These are phyloP conservation scores for Champsocephalus gunnari DNA, from an alignment of 2,797 vertebrate genomes.

Conservation along the genomic window DNA sequence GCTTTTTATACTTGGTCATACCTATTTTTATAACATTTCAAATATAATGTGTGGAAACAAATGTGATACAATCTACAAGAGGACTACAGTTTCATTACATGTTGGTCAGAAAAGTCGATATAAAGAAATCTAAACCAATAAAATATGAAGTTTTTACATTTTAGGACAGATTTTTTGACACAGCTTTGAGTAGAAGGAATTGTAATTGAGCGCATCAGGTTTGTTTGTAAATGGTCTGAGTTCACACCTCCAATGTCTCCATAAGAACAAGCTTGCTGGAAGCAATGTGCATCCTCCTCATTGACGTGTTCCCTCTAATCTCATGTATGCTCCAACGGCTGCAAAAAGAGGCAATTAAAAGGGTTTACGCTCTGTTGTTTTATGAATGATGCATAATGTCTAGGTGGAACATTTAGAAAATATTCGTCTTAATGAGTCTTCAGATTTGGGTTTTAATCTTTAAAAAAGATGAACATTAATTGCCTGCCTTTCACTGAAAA, in stretches of 20 bases:
- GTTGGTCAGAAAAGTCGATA: neutral
- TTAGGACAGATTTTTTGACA: neutral
- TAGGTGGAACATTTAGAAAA: neutral
- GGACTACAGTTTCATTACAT: neutral
- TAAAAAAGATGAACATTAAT: neutral
- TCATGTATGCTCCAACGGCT: conserved; percentile 3
- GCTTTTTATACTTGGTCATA: neutral
- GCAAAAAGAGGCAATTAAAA: conserved; percentile 10
- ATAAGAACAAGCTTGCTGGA: neutral
- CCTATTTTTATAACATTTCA: neutral
- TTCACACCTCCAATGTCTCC: neutral
- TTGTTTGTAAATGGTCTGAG: neutral
- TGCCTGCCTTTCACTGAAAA: neutral
- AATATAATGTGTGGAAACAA: neutral
- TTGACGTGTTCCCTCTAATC: neutral
- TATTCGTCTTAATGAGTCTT: neutral
- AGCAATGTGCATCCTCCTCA: neutral
- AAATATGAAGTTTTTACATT: neutral
- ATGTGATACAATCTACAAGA: neutral
- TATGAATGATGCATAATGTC: conserved; percentile 1
- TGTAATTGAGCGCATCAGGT: neutral
- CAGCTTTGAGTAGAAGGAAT: neutral
- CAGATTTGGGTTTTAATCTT: neutral
- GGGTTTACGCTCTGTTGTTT: neutral
- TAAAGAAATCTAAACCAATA: neutral